phyloP scores from a whole-genome alignment of 2,797 vertebrate genomes.

The Triplophysa bombifrons region DNA sequence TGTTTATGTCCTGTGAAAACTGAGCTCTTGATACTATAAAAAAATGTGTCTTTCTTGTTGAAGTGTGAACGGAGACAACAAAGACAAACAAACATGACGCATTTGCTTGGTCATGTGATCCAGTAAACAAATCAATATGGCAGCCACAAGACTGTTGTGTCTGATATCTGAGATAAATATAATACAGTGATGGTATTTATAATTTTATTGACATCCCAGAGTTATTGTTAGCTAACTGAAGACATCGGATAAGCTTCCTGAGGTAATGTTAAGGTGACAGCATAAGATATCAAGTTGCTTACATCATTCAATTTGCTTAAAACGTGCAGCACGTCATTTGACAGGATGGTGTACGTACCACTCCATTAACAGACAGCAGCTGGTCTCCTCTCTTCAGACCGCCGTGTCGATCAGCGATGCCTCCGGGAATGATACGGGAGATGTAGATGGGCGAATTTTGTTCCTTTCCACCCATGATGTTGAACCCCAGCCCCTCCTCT shows the following conservation, averaged over 20 bases:
- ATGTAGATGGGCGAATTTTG: slow-evolving; percentile 99
- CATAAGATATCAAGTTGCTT: background rate
- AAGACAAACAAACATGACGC: background rate
- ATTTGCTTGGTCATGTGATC: background rate
- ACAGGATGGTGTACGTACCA: slow-evolving; percentile 78
- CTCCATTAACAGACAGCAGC: slow-evolving; percentile 96
- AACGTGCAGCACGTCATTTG: background rate
- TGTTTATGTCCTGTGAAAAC: background rate
- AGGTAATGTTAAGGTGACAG: background rate
- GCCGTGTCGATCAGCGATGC: slow-evolving; percentile 94
- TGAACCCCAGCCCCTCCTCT: slow-evolving; percentile 97
- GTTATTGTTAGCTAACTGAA: background rate
- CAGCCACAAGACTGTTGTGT: too few species aligned
- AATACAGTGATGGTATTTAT: slow-evolving; percentile 5
- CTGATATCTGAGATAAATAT: too few species aligned
- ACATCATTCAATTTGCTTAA: background rate
- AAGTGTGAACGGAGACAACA: background rate
- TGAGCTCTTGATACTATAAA: background rate
- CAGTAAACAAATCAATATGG: too few species aligned
- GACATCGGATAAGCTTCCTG: background rate
- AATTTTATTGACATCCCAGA: background rate
- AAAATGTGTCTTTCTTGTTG: background rate
- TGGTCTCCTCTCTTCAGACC: slow-evolving; percentile 97
- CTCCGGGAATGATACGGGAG: slow-evolving; percentile 95
- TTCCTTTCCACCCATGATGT: slow-evolving; percentile 99